These are phyloP conservation scores for Arenaria interpres DNA, from an alignment of 2,113 vertebrate species.

Conservation along the genomic window DNA sequence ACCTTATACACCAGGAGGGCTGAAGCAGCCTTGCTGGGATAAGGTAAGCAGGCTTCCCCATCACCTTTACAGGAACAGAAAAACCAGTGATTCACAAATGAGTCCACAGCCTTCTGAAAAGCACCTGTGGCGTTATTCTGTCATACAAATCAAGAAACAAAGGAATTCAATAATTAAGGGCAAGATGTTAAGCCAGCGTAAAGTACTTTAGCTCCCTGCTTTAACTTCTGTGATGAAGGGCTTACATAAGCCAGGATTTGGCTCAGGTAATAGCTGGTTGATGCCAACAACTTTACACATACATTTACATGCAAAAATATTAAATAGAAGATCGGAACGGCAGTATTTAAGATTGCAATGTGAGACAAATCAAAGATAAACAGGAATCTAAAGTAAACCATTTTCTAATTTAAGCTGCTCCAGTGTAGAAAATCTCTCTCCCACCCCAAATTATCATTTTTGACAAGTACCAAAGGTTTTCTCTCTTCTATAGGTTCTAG, in stretches of 20 bases:
- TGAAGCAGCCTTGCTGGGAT: background rate
- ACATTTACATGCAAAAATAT: background rate
- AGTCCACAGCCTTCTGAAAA: background rate
- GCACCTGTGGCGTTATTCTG: background rate
- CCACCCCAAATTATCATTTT: fast-evolving
- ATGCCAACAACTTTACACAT: background rate
- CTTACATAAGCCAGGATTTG: background rate
- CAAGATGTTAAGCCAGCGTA: background rate
- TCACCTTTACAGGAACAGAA: too few relatives aligned
- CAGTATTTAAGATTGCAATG: background rate
- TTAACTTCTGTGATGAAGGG: background rate
- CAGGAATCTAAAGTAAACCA: background rate
- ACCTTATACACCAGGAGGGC: too few relatives aligned
- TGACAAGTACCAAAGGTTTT: background rate
- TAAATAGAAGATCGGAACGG: background rate
- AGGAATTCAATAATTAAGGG: background rate
- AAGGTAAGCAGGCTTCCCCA: background rate
- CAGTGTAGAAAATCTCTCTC: background rate
- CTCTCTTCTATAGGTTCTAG: background rate
- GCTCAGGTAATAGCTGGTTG: background rate
- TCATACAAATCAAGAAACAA: background rate
- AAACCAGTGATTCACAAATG: background rate
- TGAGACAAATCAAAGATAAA: background rate
- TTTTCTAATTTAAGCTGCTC: background rate
- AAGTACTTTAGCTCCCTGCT: background rate